phyloP scores from a whole-genome alignment of 2,797 vertebrate genomes.

The Bradypodion ventrale region DNA sequence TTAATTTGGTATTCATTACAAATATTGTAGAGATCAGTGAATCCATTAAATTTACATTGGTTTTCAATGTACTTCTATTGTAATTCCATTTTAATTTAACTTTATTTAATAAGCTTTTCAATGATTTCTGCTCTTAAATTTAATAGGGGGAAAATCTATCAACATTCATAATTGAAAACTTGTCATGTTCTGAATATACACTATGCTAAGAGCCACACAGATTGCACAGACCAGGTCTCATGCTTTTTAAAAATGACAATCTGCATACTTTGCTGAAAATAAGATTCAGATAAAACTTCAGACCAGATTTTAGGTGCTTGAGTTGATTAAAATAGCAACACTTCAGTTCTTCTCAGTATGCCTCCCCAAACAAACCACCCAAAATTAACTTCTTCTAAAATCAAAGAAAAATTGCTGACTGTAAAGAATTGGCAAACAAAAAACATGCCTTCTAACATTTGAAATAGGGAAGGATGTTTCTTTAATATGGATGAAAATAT shows the following conservation, averaged over 20 bases:
- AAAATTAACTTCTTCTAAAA: neutral
- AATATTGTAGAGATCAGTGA: conserved; percentile 61
- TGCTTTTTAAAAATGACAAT: neutral
- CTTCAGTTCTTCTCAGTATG: neutral
- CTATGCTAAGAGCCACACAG: neutral
- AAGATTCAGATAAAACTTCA: conserved; percentile 16
- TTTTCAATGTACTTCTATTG: conserved; percentile 60
- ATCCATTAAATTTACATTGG: conserved; percentile 64
- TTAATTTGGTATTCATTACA: conserved; percentile 64
- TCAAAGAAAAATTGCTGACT: neutral
- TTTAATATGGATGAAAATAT: neutral
- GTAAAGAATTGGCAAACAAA: neutral
- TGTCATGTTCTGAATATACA: neutral
- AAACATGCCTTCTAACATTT: neutral
- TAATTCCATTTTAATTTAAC: conserved; percentile 65
- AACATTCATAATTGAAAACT: conserved; percentile 12
- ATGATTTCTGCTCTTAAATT: conserved; percentile 57
- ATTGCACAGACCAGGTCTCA: neutral
- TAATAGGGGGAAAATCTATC: conserved; percentile 55
- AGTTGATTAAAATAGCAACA: neutral
- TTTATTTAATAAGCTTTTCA: conserved; percentile 58
- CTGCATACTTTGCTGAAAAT: neutral
- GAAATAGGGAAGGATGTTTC: neutral
- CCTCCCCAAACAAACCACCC: neutral
- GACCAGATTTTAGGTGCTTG: neutral